These are phyloP conservation scores for Diaprepes abbreviatus DNA, from an alignment of 2,888 invertebrate genomes.

Conservation along the genomic window DNA sequence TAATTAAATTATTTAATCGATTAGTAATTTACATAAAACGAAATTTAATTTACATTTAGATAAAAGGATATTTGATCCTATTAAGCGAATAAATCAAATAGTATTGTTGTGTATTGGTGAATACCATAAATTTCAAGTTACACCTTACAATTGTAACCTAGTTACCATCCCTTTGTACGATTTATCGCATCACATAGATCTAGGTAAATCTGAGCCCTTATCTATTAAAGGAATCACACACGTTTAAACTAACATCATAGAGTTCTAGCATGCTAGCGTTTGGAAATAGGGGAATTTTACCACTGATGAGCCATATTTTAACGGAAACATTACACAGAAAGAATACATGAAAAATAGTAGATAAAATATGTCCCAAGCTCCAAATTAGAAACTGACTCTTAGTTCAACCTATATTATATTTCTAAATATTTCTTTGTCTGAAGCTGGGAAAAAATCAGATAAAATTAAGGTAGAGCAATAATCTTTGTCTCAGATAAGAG, in stretches of 20 bases:
- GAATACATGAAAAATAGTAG: no score
- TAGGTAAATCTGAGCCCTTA: slow-evolving; percentile 38
- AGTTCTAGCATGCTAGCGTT: slow-evolving; percentile 31
- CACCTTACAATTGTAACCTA: slow-evolving; percentile 40
- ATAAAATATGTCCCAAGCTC: no score
- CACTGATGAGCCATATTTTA: background rate
- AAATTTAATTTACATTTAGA: background rate
- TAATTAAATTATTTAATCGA: no score
- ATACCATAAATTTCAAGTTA: slow-evolving; percentile 31
- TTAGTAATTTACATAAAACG: background rate
- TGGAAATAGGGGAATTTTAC: slow-evolving; percentile 28
- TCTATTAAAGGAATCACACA: slow-evolving; percentile 36
- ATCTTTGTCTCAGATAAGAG: no score
- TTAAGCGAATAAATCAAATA: background rate
- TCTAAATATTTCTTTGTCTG: no score
- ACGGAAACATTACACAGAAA: no score
- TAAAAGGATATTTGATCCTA: background rate
- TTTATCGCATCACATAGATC: slow-evolving; percentile 36
- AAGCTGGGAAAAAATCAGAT: no score
- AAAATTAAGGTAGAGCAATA: no score
- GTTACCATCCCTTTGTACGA: slow-evolving; percentile 37
- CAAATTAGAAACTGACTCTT: no score
- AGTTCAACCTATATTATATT: no score
- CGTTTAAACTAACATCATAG: slow-evolving; percentile 38
- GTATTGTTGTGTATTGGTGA: slow-evolving; percentile 17